Evolutionary conservation across 2,113 vertebrate species (phyloP).

Genomic region (Arenaria interpres): DNA sequence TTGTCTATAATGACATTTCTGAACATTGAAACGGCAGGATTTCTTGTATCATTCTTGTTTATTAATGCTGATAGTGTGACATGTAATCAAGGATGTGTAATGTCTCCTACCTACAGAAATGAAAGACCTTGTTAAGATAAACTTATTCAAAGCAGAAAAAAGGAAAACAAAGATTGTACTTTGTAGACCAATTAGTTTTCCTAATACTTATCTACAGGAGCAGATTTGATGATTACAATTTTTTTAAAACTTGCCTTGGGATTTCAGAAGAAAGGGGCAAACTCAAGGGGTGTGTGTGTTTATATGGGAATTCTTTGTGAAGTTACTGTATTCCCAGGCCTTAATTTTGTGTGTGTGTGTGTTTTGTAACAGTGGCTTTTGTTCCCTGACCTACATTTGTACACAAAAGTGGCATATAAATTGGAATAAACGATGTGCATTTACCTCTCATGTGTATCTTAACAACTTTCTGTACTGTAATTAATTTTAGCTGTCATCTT

Average conservation of each 20-base stretch:
- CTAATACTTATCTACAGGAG: background rate
- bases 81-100: background rate
- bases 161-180: background rate
- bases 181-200: background rate
- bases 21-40: background rate
- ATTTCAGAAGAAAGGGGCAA: background rate
- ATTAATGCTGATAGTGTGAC: background rate
- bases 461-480: background rate
- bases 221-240: background rate
- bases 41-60: background rate
- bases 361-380: background rate
- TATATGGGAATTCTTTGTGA: background rate
- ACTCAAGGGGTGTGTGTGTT: background rate
- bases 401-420: background rate
- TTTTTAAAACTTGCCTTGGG: background rate
- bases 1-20: background rate
- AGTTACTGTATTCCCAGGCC: background rate
- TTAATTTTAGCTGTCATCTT: background rate
- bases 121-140: background rate
- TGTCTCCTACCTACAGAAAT: background rate
- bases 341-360: too few relatives aligned
- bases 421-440: background rate
- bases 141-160: background rate
- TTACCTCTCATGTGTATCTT: background rate
- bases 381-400: background rate